A percentile compares a stretch with the other conserved stretches of the same genome.
Conservation (phyloP, 2,113 vertebrate species). For the Sander lucioperca region DNA sequence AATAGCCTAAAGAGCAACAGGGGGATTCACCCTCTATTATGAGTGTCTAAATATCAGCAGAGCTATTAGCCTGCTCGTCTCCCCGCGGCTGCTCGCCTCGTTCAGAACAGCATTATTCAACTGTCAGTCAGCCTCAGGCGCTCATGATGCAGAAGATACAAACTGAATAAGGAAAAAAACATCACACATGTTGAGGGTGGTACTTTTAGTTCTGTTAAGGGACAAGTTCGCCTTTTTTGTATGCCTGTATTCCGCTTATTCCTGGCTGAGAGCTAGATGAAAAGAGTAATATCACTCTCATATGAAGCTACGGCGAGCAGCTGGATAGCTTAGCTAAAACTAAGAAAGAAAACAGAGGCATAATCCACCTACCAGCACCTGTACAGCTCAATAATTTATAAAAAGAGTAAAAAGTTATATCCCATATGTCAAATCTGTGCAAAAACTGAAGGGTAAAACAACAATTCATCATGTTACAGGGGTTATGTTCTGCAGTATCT, state of each 20-base stretch:
- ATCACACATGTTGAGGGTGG: background rate
- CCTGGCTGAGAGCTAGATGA: background rate
- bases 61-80: constrained; percentile 68
- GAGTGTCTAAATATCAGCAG: constrained; percentile 68
- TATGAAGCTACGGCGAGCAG: too few species aligned
- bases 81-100: constrained; percentile 28
- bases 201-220: background rate
- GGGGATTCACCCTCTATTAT: constrained; percentile 65
- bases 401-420: too few species aligned
- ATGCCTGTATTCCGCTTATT: too few species aligned
- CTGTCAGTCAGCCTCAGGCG: constrained; percentile 41
- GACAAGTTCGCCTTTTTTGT: background rate
- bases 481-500: background rate
- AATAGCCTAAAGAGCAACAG: constrained; percentile 73
- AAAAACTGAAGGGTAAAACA: background rate
- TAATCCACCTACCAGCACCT: background rate
- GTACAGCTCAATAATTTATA: background rate
- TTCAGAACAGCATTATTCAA: constrained; percentile 42
- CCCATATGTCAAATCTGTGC: background rate
- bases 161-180: background rate
- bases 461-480: background rate
- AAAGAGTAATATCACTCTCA: background rate
- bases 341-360: background rate
- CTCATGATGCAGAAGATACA: background rate
- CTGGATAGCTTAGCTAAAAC: background rate